phyloP scores from a whole-genome alignment of 2,888 invertebrate species.

The Diadromus collaris region DNA sequence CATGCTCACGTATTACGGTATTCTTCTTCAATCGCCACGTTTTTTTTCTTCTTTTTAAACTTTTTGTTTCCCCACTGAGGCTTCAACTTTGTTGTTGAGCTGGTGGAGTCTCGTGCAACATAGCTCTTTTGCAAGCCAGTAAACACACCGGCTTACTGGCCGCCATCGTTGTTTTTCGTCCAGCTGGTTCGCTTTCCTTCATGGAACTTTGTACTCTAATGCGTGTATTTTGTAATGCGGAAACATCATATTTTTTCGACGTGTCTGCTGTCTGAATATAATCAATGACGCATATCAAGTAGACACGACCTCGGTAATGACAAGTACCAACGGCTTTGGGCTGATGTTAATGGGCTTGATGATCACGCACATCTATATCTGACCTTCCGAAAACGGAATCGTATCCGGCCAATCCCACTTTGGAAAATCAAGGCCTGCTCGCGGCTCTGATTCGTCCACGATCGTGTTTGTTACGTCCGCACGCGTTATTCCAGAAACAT shows the following conservation, averaged over 20 bases:
- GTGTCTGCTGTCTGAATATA: background rate
- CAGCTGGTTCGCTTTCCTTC: background rate
- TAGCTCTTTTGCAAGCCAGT: background rate
- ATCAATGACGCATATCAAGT: background rate
- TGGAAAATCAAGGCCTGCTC: background rate
- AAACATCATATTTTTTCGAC: background rate
- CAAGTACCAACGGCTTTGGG: background rate
- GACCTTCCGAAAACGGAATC: background rate
- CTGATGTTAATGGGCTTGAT: background rate
- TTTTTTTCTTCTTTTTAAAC: conserved; percentile 8
- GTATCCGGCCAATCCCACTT: background rate
- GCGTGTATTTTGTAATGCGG: background rate
- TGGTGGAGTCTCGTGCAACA: background rate
- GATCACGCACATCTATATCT: background rate
- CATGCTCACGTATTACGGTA: conserved; percentile 39
- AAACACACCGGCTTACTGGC: conserved; percentile 1
- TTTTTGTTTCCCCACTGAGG: conserved; percentile 9
- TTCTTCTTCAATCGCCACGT: conserved; percentile 34
- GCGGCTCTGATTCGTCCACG: background rate
- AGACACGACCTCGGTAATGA: background rate
- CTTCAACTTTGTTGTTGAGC: conserved; percentile 32
- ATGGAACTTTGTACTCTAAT: background rate
- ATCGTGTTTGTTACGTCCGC: background rate
- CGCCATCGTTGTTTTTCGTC: background rate
- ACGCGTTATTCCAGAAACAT: background rate